Percentiles rank a stretch among this genome's conserved stretches.
These are phyloP conservation scores for Tillus elongatus DNA, from an alignment of 2,888 invertebrate species.

Conservation along the genomic window DNA sequence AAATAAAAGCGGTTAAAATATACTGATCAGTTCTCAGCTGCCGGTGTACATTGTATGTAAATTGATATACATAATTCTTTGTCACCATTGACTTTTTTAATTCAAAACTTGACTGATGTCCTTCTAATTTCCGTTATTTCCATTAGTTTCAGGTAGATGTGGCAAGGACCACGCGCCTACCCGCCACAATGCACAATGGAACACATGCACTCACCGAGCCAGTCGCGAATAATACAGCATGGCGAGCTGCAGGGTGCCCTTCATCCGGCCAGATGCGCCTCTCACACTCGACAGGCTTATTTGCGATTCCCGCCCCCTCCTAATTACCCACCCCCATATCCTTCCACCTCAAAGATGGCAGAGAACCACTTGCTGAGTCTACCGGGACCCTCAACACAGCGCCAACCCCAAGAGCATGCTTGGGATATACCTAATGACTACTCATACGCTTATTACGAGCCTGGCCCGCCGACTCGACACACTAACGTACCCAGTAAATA, in stretches of 20 bases:
- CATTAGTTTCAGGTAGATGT: slow-evolving; percentile 36
- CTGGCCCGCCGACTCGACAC: slow-evolving; percentile 52
- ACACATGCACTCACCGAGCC: slow-evolving; percentile 21
- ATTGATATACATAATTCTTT: no score
- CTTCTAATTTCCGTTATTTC: no score
- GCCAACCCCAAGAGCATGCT: slow-evolving; percentile 23
- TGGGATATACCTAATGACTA: slow-evolving; percentile 50
- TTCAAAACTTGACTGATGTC: no score
- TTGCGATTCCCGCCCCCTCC: slow-evolving; percentile 70
- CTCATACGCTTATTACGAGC: slow-evolving; percentile 76
- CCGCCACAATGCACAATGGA: slow-evolving; percentile 34
- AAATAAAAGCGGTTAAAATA: no score
- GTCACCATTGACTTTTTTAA: no score
- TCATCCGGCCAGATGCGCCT: slow-evolving; percentile 16
- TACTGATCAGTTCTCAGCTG: no score
- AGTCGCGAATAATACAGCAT: slow-evolving; percentile 15
- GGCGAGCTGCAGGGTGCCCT: slow-evolving; percentile 3
- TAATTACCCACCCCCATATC: slow-evolving; percentile 54
- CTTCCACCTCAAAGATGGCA: slow-evolving; percentile 34
- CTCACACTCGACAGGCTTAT: slow-evolving; percentile 40
- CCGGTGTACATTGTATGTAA: no score
- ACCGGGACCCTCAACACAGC: slow-evolving; percentile 31
- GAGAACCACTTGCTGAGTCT: slow-evolving; percentile 33
- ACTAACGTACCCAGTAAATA: slow-evolving; percentile 51
- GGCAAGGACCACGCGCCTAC: slow-evolving; percentile 31